phyloP scores from a whole-genome alignment of 2,797 vertebrate species.

The Rhabdophis nuchalis region DNA sequence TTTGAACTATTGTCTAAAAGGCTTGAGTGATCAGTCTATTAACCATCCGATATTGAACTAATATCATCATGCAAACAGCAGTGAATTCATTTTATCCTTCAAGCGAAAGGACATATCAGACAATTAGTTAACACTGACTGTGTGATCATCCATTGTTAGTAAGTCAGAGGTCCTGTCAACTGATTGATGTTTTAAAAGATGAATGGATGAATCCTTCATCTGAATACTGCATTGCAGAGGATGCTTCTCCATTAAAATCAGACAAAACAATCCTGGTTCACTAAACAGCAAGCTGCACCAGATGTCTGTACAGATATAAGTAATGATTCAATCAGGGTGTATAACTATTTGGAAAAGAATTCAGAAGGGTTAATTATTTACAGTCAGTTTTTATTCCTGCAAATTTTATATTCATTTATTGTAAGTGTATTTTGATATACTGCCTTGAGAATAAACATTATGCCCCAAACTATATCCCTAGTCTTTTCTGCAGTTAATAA shows the following conservation, averaged over 20 bases:
- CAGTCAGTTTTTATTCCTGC: background rate
- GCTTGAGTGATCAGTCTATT: background rate
- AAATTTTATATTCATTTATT: slow-evolving; percentile 29
- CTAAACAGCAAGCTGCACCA: background rate
- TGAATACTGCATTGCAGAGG: background rate
- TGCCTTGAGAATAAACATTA: slow-evolving; percentile 13
- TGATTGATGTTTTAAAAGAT: background rate
- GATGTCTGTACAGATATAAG: background rate
- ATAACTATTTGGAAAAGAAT: background rate
- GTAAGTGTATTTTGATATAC: slow-evolving; percentile 33
- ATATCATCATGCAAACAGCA: background rate
- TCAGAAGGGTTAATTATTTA: slow-evolving; percentile 7
- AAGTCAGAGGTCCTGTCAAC: background rate
- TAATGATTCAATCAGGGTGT: background rate
- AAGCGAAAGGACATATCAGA: background rate
- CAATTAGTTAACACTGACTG: background rate
- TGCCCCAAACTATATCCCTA: slow-evolving; percentile 11
- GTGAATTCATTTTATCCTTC: background rate
- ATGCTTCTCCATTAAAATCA: background rate
- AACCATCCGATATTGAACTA: background rate
- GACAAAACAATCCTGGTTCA: background rate
- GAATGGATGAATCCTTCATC: background rate
- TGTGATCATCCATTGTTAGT: background rate
- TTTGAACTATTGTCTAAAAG: too few species aligned
- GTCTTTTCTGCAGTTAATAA: slow-evolving; percentile 27